Percentiles rank a stretch among this genome's conserved stretches.
Conservation (phyloP, 2,113 vertebrate species). For the Trachemys scripta region DNA sequence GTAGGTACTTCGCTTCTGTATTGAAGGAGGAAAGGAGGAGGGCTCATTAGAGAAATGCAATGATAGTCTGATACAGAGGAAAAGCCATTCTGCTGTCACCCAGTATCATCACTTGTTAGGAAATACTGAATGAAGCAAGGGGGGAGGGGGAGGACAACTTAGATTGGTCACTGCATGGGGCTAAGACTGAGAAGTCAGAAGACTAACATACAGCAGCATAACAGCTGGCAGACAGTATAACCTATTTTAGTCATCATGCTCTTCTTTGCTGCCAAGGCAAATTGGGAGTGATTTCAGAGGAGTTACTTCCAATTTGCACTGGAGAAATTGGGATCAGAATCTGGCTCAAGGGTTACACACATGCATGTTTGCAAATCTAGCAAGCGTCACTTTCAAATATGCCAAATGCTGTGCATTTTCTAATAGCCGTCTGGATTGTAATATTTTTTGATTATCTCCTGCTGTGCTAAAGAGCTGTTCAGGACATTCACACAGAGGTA, state of each 20-base stretch:
- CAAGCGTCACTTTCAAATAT: background rate
- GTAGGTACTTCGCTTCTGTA: background rate
- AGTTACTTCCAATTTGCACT: background rate
- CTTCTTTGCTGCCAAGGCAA: background rate
- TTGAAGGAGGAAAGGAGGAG: background rate
- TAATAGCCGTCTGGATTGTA: background rate
- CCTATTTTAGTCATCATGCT: background rate
- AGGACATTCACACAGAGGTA: constrained; percentile 6
- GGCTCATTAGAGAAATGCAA: background rate
- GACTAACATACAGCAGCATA: background rate
- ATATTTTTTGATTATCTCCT: background rate
- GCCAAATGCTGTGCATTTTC: background rate
- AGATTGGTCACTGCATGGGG: background rate
- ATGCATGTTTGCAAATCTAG: background rate
- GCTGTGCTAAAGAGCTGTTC: constrained; percentile 12
- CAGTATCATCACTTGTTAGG: background rate
- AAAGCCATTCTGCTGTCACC: background rate
- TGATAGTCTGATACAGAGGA: background rate
- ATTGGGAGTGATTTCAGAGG: background rate
- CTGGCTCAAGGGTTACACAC: background rate
- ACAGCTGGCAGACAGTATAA: background rate
- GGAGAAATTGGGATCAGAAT: background rate
- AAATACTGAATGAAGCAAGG: background rate
- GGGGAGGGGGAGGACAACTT: background rate
- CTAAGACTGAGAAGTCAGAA: background rate